Evolutionary conservation across 2,113 vertebrate genomes (phyloP).

Genomic region (Variabilichromis moorii): DNA sequence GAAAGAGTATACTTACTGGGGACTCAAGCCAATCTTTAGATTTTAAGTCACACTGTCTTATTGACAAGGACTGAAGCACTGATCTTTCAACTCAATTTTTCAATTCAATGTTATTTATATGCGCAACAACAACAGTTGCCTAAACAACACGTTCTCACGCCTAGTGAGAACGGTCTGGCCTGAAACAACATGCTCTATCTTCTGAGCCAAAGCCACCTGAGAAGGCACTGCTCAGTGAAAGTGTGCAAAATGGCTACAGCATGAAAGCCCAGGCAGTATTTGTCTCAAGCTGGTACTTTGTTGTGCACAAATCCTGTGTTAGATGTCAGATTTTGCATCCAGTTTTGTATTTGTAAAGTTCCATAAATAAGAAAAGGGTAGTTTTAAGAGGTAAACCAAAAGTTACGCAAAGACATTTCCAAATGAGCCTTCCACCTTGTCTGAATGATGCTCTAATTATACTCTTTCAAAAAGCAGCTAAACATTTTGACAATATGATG

Average conservation of each 20-base stretch:
- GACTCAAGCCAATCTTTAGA: neutral
- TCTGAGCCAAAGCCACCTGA: neutral
- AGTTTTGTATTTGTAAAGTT: neutral
- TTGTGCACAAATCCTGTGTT: neutral
- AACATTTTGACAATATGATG: neutral
- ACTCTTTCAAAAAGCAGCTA: neutral
- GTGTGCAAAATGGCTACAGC: neutral
- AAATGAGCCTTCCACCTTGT: neutral
- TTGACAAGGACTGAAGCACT: neutral
- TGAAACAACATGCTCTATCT: neutral
- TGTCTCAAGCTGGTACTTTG: neutral
- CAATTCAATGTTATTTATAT: neutral
- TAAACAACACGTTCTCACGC: neutral
- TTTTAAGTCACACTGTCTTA: neutral
- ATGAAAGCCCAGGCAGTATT: neutral
- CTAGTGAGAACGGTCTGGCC: neutral
- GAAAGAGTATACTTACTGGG: neutral
- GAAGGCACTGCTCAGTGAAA: neutral
- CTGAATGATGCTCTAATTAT: neutral
- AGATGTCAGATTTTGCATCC: neutral
- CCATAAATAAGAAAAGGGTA: neutral
- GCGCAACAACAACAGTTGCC: neutral
- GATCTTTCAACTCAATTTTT: neutral
- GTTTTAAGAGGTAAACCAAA: neutral
- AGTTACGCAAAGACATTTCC: neutral